Evolutionary conservation across 2,797 vertebrate species (phyloP), one percentile per base, ranked within the genome.

Genomic region (Arnoldichthys spilopterus): DNA sequence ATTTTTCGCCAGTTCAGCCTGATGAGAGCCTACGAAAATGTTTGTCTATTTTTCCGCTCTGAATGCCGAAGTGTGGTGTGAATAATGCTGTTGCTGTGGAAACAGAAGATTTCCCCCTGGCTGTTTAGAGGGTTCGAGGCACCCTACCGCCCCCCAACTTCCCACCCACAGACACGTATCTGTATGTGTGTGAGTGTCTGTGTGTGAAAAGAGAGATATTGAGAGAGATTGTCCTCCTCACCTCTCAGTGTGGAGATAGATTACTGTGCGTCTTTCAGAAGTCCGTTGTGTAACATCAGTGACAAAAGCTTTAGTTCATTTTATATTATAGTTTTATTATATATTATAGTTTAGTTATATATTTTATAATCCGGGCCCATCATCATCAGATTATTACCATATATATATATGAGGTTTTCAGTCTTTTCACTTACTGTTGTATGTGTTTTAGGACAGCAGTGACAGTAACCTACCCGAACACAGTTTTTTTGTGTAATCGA

Each of bases 61-160:
- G 82, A 79, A 79, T 81, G 67, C 79, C 76, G 53, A 75, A 83
- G 68, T 76, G 73, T 85, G 78, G 82, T 83, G 78, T 85, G 82
- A 83, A 82, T 85, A 83, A 82, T 86, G 77, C 74, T 53, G 85
- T 88, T 87, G 82, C 84, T 80, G 85, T 88, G 85, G 86, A 86
- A 88, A 87, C 85, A 76, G 77, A 85, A 86, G 83, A 85, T 81
- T 84, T 82, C 80, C 83, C 77, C 77, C 78, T 78, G 82, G 87
- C 80, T 84, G 80, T 84, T 85, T 82, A 75, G 73, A 81, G 80
- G 76, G 79, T 82, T 83, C 77, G 79, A 86, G 80, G 76, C 85
- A 78, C 79, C 83, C 81, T 68, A 72, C 71, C 81, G 34, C 81
- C 74, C 67, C 67, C 76, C 79, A 66, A 51, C 73, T 78, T 83